These are phyloP conservation scores for Amblyraja radiata DNA, from an alignment of 2,797 vertebrate genomes.

Conservation along the genomic window DNA sequence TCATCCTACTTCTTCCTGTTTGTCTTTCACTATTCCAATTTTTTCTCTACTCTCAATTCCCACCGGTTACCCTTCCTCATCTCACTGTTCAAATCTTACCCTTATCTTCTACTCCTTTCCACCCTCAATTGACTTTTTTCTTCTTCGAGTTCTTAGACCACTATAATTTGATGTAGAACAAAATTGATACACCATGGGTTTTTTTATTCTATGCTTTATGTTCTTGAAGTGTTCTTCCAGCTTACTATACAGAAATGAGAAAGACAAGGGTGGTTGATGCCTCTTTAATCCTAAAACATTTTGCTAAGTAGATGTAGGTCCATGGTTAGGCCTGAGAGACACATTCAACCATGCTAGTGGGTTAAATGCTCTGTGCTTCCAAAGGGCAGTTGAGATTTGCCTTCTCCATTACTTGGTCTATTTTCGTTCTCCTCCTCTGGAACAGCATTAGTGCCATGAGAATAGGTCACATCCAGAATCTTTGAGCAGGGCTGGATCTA, in stretches of 20 bases:
- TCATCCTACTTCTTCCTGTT: too few relatives aligned
- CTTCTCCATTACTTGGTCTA: background rate
- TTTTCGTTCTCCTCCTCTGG: background rate
- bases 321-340: background rate
- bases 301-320: background rate
- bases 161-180: background rate
- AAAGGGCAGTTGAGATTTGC: background rate
- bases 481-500: background rate
- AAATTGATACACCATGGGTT: background rate
- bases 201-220: background rate
- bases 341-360: background rate
- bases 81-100: background rate
- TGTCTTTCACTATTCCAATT: background rate
- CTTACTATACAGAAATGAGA: slow-evolving; percentile 12
- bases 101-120: background rate
- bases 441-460: background rate
- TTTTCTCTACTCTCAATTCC: background rate
- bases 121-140: background rate
- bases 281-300: slow-evolving; percentile 6
- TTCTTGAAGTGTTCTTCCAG: background rate
- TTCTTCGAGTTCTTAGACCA: background rate
- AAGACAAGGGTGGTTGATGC: background rate
- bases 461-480: background rate
- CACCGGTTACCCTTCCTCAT: background rate
- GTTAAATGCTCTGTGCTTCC: slow-evolving; percentile 22